phyloP scores from a whole-genome alignment of 92 coral and sea anemone species.

The Anthopleura xanthogrammica region DNA sequence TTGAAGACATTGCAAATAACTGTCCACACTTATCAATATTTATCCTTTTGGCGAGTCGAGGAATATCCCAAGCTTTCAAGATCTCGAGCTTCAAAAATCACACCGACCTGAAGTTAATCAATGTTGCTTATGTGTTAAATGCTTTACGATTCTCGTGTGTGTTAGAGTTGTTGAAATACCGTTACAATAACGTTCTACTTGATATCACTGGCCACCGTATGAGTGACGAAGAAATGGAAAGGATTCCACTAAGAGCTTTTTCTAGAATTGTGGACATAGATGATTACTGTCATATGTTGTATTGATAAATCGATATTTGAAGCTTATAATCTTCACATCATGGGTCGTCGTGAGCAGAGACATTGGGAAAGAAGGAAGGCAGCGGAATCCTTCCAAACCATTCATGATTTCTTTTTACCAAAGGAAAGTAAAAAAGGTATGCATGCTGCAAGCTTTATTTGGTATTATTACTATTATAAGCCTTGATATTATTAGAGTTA shows the following conservation, averaged over 20 bases:
- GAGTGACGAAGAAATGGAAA: conserved; percentile 14
- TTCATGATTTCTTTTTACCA: not conserved
- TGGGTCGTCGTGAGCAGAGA: not conserved
- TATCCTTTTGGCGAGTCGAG: not conserved
- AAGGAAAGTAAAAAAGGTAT: not conserved
- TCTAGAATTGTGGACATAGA: conserved; percentile 15
- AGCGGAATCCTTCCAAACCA: not conserved
- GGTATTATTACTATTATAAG: too few species aligned
- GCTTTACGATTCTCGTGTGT: not conserved
- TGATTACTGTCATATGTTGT: conserved; percentile 13
- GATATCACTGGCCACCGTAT: conserved; percentile 15
- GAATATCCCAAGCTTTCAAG: conserved; percentile 1
- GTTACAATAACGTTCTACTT: conserved; percentile 5
- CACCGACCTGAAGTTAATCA: not conserved
- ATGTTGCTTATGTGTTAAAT: not conserved
- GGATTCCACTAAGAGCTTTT: conserved; percentile 13
- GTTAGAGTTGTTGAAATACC: not conserved
- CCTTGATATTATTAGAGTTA: too few species aligned
- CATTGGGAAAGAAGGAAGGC: not conserved
- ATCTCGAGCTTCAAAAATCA: not conserved
- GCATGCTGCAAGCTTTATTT: not conserved
- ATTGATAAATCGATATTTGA: not conserved
- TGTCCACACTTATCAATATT: not conserved
- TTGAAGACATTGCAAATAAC: not conserved
- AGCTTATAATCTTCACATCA: not conserved